phyloP scores from a whole-genome alignment of 2,113 vertebrate species.

The Passer domesticus region DNA sequence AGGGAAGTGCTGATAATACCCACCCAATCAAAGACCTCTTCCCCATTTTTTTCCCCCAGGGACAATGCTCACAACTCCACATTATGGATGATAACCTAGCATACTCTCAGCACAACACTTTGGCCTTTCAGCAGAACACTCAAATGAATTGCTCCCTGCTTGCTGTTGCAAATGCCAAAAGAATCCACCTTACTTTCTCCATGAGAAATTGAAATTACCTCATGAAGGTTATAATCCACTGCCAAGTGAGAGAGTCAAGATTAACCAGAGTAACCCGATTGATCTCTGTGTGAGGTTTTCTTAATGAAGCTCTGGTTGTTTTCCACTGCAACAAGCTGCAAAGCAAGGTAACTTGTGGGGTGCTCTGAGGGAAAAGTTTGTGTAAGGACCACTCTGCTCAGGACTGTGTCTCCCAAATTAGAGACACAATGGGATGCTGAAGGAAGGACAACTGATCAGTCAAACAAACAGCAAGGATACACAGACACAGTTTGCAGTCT shows the following conservation, averaged over 20 bases:
- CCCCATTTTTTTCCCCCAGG: neutral
- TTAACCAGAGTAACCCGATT: slow-evolving; percentile 45
- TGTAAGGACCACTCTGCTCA: neutral
- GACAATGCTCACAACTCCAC: neutral
- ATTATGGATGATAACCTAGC: neutral
- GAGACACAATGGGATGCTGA: neutral
- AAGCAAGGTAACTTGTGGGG: neutral
- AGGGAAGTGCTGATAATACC: neutral
- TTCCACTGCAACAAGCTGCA: neutral
- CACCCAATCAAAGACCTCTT: neutral
- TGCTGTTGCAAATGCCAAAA: neutral
- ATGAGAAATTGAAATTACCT: neutral
- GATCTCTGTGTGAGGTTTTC: slow-evolving; percentile 54
- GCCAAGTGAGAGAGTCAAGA: slow-evolving; percentile 31
- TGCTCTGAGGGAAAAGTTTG: neutral
- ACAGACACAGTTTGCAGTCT: neutral
- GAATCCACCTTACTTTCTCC: slow-evolving; percentile 8
- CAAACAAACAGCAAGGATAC: neutral
- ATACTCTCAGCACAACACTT: neutral
- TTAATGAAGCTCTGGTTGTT: slow-evolving; percentile 10
- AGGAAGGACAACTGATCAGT: neutral
- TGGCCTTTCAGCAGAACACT: neutral
- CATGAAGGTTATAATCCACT: neutral
- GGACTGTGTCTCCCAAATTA: neutral
- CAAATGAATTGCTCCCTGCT: neutral